Base-by-base conservation (phyloP, 2,888 invertebrate species). In the Cheilosia pagana region DNA sequence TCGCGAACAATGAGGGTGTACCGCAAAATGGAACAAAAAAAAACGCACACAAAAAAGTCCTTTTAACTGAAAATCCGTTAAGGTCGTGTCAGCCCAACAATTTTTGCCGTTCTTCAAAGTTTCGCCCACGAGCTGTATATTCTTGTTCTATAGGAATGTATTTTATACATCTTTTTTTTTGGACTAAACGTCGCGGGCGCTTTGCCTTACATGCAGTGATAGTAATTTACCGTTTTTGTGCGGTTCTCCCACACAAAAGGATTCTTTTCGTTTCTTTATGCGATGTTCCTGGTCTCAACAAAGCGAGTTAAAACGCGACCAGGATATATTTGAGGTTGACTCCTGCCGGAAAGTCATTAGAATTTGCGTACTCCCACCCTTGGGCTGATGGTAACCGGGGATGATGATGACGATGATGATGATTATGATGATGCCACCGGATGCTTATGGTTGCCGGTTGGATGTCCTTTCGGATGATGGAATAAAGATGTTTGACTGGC, bases 341-440 rank as follows among this genome's bases (percentile, higher is more conserved):
- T 78, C 23, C 48, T 83, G 78, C 57, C 74, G 78, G 83, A 83
- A 83, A 74, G 68, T 78, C 62, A 74, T 83, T 74, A 74, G 68
- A 74, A 78, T 63, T 70, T 83, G 83, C 83, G 55, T 63, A 43
- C 74, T 67, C 35, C 63, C 59, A 70, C 43, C 35, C 25, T 53
- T 35, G 31, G 16, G 55, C 43, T 25, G 50, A 14, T 25, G 14
- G 52, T 53, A 31, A 53, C 55, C 53, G 45, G 35, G 10, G 39
- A 48, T 25, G 70, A 70, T 53, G 35, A 21, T 41, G 31, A 65
- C 23, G 31, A 71, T 60, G 50, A 67, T 67, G 43, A 39, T 25
- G 23, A 16, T 62, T 50, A 57, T 59, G 63, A 68, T 55, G 50
- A 74, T 78, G 39, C 55, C 45, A 74, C 65, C 78, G 78, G 83